These are phyloP conservation scores for Burhinus oedicnemus DNA, from an alignment of 2,113 vertebrate species.

Conservation along the genomic window DNA sequence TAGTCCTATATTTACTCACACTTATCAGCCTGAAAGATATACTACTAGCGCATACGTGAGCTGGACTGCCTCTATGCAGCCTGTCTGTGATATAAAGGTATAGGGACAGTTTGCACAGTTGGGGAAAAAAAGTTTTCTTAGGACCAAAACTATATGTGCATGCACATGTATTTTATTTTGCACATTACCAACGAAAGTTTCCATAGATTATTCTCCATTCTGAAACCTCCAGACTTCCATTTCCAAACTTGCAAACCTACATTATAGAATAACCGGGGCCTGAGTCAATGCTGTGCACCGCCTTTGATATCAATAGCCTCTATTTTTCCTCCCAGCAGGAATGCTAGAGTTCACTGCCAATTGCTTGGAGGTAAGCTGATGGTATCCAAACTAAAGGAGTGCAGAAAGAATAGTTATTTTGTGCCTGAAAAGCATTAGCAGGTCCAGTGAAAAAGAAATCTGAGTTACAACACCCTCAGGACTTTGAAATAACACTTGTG, in stretches of 20 bases:
- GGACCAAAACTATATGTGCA: background rate
- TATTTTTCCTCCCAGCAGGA: constrained; percentile 10
- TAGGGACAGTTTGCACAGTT: background rate
- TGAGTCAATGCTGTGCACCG: background rate
- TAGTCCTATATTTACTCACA: background rate
- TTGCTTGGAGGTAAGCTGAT: background rate
- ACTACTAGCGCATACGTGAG: accelerated
- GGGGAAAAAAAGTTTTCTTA: background rate
- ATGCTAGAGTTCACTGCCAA: background rate
- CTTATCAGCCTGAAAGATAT: background rate
- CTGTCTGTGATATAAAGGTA: background rate
- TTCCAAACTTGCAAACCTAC: background rate
- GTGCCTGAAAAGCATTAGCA: background rate
- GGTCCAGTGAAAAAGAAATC: constrained; percentile 6
- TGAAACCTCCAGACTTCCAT: background rate
- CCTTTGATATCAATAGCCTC: constrained; percentile 1
- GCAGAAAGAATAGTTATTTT: constrained; percentile 5
- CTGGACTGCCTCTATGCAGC: background rate
- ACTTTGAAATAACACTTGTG: background rate
- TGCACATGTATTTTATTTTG: background rate
- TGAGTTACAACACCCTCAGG: background rate
- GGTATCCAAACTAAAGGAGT: background rate
- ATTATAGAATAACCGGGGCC: background rate
- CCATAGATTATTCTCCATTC: background rate
- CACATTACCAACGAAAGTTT: background rate